phyloP scores from a whole-genome alignment of 2,888 invertebrate genomes.

The Smittia sp. region DNA sequence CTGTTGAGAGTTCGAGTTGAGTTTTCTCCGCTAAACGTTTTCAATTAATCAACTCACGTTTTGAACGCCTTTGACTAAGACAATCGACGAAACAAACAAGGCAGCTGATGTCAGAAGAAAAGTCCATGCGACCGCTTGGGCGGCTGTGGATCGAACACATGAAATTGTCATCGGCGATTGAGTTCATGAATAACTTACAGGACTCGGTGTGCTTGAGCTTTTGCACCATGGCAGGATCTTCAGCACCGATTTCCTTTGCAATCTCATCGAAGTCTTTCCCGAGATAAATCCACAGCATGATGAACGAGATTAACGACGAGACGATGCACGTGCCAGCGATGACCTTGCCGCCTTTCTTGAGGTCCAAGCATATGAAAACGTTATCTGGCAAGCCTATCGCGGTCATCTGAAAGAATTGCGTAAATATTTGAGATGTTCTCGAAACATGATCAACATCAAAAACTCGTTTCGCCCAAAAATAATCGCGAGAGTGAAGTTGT shows the following conservation, averaged over 20 bases:
- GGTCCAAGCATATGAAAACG: not conserved
- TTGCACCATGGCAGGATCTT: not conserved
- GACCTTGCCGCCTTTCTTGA: not conserved
- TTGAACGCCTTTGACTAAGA: not conserved
- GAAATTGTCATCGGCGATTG: not conserved
- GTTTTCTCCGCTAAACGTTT: not conserved
- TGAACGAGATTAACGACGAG: not conserved
- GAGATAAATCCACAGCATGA: not conserved
- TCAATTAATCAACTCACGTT: not conserved
- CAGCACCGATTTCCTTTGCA: not conserved
- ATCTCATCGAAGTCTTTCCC: not conserved
- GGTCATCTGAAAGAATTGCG: not conserved
- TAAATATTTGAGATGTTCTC: not conserved
- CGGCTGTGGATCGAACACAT: not conserved
- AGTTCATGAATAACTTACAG: conserved; percentile 1
- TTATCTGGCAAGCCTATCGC: not conserved
- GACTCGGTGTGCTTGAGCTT: not conserved
- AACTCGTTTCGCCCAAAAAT: not conserved
- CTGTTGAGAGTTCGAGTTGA: not conserved
- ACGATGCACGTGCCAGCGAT: not conserved
- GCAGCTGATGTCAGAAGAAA: not conserved
- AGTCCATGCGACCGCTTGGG: not conserved
- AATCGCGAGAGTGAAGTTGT: not conserved
- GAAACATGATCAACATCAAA: not conserved
- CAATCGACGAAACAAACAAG: not conserved